Conservation (phyloP, 1,140 invertebrate genomes). For the Mizuhopecten yessoensis region DNA sequence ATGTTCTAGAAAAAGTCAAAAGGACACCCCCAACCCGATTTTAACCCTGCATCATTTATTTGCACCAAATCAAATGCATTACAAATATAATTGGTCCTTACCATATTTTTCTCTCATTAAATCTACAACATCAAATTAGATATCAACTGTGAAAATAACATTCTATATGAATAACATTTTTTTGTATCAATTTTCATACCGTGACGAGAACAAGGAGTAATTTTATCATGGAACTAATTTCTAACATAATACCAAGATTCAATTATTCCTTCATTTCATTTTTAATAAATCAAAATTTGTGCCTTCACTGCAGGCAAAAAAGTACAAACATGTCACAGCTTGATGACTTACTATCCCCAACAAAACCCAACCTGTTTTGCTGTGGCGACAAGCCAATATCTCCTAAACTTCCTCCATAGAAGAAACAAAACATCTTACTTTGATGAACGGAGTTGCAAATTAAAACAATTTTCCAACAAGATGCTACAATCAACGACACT, state of each 20-base stretch:
- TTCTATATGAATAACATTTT: no score
- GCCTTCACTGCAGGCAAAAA: background rate
- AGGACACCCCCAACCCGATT: no score
- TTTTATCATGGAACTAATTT: no score
- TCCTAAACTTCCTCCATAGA: slow-evolving; percentile 14
- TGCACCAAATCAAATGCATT: no score
- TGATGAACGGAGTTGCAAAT: background rate
- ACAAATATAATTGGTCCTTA: no score
- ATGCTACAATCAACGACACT: background rate
- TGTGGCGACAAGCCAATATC: background rate
- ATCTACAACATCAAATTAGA: no score
- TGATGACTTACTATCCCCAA: background rate
- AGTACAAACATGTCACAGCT: background rate
- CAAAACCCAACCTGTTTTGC: background rate
- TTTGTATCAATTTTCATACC: background rate
- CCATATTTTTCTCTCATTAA: no score
- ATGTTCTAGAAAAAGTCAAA: no score
- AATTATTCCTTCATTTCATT: background rate
- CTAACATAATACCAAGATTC: no score
- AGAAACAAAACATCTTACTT: background rate
- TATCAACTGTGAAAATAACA: no score
- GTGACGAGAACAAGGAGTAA: background rate
- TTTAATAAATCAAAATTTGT: background rate
- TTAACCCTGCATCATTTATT: no score
- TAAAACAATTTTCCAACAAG: slow-evolving; percentile 11